Evolutionary conservation across 2,113 vertebrate genomes (phyloP).

Genomic region (Prolemur simus): DNA sequence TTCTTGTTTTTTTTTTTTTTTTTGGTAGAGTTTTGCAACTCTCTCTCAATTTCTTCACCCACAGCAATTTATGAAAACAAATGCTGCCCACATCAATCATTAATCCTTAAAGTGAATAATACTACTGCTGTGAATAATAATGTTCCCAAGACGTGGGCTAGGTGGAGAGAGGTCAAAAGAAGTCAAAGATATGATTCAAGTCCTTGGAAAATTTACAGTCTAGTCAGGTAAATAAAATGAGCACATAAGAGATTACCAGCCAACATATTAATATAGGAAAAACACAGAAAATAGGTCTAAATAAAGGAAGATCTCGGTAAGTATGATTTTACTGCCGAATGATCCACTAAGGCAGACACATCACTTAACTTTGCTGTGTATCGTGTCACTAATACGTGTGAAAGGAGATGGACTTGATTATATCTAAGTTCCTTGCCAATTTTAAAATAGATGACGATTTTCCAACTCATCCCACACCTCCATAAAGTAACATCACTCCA

Average conservation of each 20-base stretch:
- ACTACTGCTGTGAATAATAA: neutral
- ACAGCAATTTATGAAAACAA: constrained; percentile 41
- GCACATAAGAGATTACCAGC: neutral
- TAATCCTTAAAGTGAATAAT: neutral
- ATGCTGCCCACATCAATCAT: neutral
- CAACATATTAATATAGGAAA: neutral
- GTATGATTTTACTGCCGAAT: neutral
- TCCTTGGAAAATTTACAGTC: neutral
- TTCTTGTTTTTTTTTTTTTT: neutral
- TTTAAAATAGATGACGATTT: neutral
- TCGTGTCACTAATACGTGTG: neutral
- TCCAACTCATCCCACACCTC: neutral
- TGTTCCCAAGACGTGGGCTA: neutral
- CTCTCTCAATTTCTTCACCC: constrained; percentile 24
- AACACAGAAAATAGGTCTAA: neutral
- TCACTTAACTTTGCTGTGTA: neutral
- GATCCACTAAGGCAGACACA: neutral
- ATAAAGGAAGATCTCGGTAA: neutral
- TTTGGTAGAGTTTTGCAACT: neutral
- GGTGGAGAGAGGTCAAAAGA: neutral
- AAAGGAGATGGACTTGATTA: neutral
- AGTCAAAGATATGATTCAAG: neutral
- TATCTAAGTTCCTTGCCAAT: neutral
- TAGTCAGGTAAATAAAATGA: neutral
- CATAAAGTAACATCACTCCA: neutral